Evolutionary conservation across 1,140 invertebrate species (phyloP).

Genomic region (Globodera rostochiensis): DNA sequence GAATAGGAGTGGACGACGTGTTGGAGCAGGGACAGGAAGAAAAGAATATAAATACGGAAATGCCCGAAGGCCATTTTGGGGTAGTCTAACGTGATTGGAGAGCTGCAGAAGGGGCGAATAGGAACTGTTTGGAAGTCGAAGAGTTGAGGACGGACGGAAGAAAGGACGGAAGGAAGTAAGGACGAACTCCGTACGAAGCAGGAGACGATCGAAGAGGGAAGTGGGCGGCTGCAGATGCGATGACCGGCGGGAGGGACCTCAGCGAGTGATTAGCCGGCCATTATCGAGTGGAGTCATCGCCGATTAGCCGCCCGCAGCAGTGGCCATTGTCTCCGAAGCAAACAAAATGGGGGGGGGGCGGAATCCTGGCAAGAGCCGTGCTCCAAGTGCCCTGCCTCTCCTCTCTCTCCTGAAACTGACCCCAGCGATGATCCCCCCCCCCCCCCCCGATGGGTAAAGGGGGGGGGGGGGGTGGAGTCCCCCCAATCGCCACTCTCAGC

Average conservation of each 20-base stretch:
- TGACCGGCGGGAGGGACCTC: background rate
- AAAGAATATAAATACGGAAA: background rate
- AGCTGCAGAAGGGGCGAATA: background rate
- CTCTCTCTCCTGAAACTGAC: slow-evolving; percentile 8
- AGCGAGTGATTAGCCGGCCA: slow-evolving; percentile 70
- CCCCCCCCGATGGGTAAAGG: background rate
- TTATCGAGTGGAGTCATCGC: slow-evolving; percentile 75
- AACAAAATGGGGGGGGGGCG: background rate
- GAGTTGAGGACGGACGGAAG: background rate
- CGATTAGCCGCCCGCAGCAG: slow-evolving; percentile 73
- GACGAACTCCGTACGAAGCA: background rate
- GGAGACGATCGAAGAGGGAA: background rate
- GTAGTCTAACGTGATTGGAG: background rate
- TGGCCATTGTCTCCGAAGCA: background rate
- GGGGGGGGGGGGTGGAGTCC: too few species aligned
- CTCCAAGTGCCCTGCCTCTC: background rate
- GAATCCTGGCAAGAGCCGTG: background rate
- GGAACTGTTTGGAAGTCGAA: background rate
- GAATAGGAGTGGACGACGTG: background rate
- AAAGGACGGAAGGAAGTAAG: background rate
- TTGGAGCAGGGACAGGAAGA: background rate
- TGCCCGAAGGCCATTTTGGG: background rate
- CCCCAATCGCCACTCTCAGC: too few species aligned
- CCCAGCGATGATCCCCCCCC: background rate
- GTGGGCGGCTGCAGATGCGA: background rate